These are phyloP conservation scores for Mycteria americana DNA, from an alignment of 2,797 vertebrate species.

Conservation along the genomic window DNA sequence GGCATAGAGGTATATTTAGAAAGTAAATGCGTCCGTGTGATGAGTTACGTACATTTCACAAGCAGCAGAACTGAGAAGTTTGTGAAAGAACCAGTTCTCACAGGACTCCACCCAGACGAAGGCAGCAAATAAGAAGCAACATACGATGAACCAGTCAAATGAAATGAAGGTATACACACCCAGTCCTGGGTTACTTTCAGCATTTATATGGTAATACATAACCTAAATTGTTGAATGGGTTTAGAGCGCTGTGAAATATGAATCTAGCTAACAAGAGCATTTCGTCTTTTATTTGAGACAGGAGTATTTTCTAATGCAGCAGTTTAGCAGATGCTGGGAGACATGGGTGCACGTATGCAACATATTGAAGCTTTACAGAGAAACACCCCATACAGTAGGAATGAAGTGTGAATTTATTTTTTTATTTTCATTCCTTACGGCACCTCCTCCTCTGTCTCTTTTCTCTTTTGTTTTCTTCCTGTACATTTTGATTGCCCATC, in stretches of 20 bases:
- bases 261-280: not conserved
- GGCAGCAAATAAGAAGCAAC: not conserved
- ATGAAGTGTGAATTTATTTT: not conserved
- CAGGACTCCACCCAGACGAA: not conserved
- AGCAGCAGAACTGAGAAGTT: conserved; percentile 3
- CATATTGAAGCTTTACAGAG: not conserved
- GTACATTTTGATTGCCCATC: not conserved
- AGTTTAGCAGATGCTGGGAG: not conserved
- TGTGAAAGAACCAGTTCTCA: conserved; percentile 36
- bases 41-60: not conserved
- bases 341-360: not conserved
- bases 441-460: not conserved
- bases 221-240: not conserved
- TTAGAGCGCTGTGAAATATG: not conserved
- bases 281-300: not conserved
- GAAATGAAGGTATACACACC: not conserved
- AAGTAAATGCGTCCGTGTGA: not conserved
- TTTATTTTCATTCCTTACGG: not conserved
- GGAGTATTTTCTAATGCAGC: not conserved
- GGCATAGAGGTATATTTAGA: conserved; percentile 36
- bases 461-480: not conserved
- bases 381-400: not conserved
- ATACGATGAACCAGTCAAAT: not conserved
- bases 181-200: not conserved
- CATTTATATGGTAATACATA: not conserved